Evolutionary conservation across 2,797 vertebrate genomes (phyloP).

Genomic region (Halcyon smyrnensis): DNA sequence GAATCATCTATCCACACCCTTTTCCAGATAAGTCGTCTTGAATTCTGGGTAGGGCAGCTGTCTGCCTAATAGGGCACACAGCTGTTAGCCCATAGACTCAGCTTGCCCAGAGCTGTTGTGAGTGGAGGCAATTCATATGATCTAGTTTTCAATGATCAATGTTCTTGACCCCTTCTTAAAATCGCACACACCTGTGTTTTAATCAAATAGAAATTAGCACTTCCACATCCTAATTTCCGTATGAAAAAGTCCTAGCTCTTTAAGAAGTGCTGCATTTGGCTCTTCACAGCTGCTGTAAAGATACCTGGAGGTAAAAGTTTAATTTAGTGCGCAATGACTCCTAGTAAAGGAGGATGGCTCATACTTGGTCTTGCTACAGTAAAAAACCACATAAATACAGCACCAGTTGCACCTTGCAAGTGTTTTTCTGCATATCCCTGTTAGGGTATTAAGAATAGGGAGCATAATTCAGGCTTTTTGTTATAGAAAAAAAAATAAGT

Average conservation of each 20-base stretch:
- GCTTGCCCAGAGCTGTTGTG: background rate
- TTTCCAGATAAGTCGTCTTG: background rate
- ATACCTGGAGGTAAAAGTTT: background rate
- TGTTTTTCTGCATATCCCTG: background rate
- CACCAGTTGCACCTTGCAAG: background rate
- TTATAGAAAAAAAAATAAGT: background rate
- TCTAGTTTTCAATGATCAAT: background rate
- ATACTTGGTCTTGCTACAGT: background rate
- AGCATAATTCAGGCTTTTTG: background rate
- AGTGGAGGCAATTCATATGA: background rate
- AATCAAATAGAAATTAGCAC: slow-evolving; percentile 34
- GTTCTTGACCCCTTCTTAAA: background rate
- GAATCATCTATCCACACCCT: background rate
- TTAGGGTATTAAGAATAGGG: background rate
- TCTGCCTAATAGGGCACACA: background rate
- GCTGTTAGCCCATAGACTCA: background rate
- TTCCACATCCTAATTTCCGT: background rate
- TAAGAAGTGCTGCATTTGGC: slow-evolving; percentile 32
- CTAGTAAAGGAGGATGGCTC: background rate
- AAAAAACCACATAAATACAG: background rate
- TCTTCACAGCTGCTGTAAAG: background rate
- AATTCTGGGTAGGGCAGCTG: background rate
- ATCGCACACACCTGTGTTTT: background rate
- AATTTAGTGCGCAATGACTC: background rate
- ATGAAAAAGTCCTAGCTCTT: background rate